These are phyloP conservation scores for Limnephilus lunatus DNA, from an alignment of 2,888 invertebrate genomes.

Conservation along the genomic window DNA sequence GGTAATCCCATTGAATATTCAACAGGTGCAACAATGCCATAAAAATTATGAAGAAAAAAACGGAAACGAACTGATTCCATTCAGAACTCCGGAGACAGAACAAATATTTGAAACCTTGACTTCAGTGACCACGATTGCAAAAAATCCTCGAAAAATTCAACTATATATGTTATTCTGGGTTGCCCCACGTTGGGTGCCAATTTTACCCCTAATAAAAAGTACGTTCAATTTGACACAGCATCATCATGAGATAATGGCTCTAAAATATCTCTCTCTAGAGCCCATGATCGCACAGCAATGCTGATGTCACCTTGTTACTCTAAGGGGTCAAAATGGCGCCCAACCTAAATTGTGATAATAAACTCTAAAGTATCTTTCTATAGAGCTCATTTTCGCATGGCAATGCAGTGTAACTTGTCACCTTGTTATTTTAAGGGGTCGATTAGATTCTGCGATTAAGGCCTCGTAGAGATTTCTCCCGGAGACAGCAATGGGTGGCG, in stretches of 20 bases:
- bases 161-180: not conserved
- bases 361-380: not conserved
- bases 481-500: not conserved
- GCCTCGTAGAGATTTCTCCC: slow-evolving; percentile 20
- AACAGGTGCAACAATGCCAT: too few species aligned
- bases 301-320: too few species aligned
- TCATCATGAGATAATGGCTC: too few species aligned
- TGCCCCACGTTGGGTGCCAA: not conserved
- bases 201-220: not conserved
- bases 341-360: not conserved
- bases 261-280: too few species aligned
- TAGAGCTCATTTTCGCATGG: not conserved
- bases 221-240: not conserved
- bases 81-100: not conserved
- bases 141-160: not conserved
- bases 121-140: not conserved
- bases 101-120: not conserved
- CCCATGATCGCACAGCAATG: too few species aligned
- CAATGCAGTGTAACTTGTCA: not conserved
- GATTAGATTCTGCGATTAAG: not conserved
- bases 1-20: too few species aligned
- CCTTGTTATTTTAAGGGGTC: not conserved
- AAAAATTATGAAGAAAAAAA: not conserved
- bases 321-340: too few species aligned
- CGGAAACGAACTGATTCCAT: not conserved